A percentile compares a stretch with the other conserved stretches of the same genome.
phyloP scores from a whole-genome alignment of 2,797 vertebrate genomes.

The Gymnothorax javanicus region DNA sequence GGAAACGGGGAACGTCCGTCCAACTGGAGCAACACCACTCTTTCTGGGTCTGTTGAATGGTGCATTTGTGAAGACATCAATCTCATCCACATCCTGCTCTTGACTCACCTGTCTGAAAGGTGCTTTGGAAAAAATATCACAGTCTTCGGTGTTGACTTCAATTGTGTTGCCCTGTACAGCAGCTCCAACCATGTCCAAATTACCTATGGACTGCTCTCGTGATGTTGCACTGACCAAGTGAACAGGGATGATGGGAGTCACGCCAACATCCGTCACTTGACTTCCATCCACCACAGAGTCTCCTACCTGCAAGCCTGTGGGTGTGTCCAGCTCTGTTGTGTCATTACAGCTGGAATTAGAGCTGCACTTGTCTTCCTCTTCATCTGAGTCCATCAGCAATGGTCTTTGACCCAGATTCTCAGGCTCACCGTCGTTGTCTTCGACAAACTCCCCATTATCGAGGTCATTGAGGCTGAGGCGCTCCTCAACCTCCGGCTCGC shows the following conservation, averaged over 20 bases:
- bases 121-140: conserved; percentile 67
- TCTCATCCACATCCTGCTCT: conserved; percentile 72
- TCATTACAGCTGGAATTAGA: conserved; percentile 81
- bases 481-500: conserved; percentile 89
- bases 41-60: conserved; percentile 81
- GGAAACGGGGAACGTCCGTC: conserved; percentile 68
- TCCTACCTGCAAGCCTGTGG: conserved; percentile 42
- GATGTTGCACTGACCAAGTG: conserved; percentile 44
- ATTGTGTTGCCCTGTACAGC: conserved; percentile 41
- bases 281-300: not conserved
- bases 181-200: conserved; percentile 87
- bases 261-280: conserved; percentile 41
- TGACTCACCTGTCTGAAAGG: conserved; percentile 71
- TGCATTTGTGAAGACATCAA: conserved; percentile 94
- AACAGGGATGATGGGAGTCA: conserved; percentile 37
- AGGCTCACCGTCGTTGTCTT: conserved; percentile 70
- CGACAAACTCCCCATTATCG: conserved; percentile 78
- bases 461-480: conserved; percentile 85
- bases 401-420: conserved; percentile 82
- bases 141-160: conserved; percentile 42
- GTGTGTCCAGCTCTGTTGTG: conserved; percentile 60
- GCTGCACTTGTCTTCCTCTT: conserved; percentile 82
- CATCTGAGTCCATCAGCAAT: conserved; percentile 87
- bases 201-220: conserved; percentile 35
- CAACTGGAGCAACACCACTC: conserved; percentile 46